Base-by-base conservation (phyloP, 2,888 invertebrate species). In the Eilema caniola region DNA sequence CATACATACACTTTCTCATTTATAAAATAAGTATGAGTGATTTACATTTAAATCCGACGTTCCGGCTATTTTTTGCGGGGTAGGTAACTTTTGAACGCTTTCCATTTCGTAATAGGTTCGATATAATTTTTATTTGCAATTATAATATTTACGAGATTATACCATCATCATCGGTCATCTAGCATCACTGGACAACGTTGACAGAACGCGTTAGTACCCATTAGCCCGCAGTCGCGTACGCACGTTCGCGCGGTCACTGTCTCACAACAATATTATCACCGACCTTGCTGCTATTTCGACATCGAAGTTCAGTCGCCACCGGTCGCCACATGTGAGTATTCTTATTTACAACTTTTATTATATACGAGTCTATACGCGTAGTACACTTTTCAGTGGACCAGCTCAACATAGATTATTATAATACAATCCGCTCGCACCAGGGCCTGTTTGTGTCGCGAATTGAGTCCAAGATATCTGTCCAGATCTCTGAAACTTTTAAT, bases 271-370 rank as follows among this genome's bases (percentile, higher is more conserved):
- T 78, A 84, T 82, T 85, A 87, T 86, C 86, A 76, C 57, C 83
- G 89, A 80, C 91, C 91, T 92, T 91, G 89, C 81, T 85, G 89
- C 88, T 91, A 90, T 92, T 91, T 92, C 78, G 83, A 90, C 87
- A 83, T 76, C 82, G 78, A 81, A 81, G 83, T 80, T 83, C 79
- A 73, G 74, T 73, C 75, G 75, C 71, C 75, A 78, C 76, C 70
- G 53, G 74, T 72, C 79, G 81, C 75, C 83, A 85, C 84, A 83
- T 81, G 92, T 92, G 83, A 92, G 92, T 93, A 90, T 83, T 74
- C 60, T 64, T 41, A 60, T 77, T 68, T 74, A 72, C 67, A 67
- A 73, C 33, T 66, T 57, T 41, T 62, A 70, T 37, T 70, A 65
- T 62, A 33, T 8, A 7, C 31, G 31, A 8, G 31, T 33, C 8